Conservation (phyloP, 2,888 invertebrate species). For the Antheraea assamensis region DNA sequence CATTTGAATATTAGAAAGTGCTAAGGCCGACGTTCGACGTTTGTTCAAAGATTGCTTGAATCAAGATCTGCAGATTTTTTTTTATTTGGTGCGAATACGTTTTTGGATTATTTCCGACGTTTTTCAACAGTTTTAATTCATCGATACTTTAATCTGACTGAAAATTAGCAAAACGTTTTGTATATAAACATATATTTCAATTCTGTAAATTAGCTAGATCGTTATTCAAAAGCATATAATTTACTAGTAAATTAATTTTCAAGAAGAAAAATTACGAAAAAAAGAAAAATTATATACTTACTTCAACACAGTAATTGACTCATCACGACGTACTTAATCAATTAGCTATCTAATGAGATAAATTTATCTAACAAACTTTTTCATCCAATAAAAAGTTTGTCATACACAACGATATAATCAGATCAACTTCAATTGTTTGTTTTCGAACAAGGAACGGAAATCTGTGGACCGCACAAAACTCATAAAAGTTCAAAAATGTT, state of each 20-base stretch:
- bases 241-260: neutral
- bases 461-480: constrained; percentile 44
- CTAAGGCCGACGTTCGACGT: too few relatives aligned
- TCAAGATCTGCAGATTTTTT: neutral
- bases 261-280: neutral
- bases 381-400: neutral
- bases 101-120: neutral
- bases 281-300: neutral
- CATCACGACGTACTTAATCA: neutral
- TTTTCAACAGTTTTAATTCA: too few relatives aligned
- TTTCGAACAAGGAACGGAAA: constrained; percentile 31
- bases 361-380: neutral
- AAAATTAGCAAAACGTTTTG: too few relatives aligned
- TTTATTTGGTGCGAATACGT: neutral
- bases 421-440: constrained; percentile 25
- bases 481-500: constrained; percentile 58
- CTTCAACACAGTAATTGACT: neutral
- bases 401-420: neutral
- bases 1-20: neutral
- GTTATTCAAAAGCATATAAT: neutral
- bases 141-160: too few relatives aligned
- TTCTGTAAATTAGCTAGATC: neutral
- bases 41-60: neutral
- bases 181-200: too few relatives aligned
- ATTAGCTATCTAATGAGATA: neutral